Conservation (phyloP, 2,888 invertebrate species). For the Kryphioiulus occultus region DNA sequence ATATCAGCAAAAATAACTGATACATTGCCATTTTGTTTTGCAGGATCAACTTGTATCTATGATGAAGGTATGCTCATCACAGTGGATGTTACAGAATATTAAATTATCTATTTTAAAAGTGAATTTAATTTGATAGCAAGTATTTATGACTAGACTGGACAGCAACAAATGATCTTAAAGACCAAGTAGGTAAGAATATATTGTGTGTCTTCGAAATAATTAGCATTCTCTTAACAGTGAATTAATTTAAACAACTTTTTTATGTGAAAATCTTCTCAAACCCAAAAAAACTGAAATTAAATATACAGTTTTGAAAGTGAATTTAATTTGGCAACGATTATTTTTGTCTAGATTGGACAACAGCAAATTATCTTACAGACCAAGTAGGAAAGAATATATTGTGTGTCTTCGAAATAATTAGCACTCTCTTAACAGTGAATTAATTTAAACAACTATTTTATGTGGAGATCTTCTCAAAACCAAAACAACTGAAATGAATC, state of each 20-base stretch:
- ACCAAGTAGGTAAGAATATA: neutral
- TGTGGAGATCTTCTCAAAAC: neutral
- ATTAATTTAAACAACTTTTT: no score
- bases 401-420: neutral
- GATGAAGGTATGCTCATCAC: neutral
- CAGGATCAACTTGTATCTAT: neutral
- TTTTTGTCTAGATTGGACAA: no score
- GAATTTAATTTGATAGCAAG: neutral
- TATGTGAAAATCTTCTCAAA: no score
- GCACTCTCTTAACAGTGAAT: neutral
- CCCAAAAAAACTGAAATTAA: no score
- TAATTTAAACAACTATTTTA: neutral
- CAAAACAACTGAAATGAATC: neutral
- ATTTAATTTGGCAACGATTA: no score
- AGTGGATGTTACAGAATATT: no score
- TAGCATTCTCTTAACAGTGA: no score
- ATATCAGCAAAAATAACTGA: neutral
- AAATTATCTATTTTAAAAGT: no score
- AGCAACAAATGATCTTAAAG: neutral
- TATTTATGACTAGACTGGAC: no score
- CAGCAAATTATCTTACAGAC: no score
- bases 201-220: neutral
- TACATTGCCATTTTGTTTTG: neutral
- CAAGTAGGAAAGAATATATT: no score
- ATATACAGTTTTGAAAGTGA: no score